Evolutionary conservation across 2,113 vertebrate species (phyloP).

Genomic region (Sciurus niger): DNA sequence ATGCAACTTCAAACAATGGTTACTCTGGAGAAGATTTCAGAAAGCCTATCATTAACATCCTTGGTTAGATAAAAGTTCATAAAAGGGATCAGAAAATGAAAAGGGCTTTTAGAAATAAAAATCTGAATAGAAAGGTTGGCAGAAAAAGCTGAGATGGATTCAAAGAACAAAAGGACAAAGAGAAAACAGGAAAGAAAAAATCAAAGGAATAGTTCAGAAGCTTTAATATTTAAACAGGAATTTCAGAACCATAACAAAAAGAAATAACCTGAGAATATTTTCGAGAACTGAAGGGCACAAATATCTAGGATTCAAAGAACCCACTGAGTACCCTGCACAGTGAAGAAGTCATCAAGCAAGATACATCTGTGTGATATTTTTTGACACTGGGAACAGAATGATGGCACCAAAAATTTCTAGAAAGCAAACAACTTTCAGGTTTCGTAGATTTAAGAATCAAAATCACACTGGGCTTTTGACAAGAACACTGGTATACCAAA

Average conservation of each 20-base stretch:
- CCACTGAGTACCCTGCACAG: not conserved
- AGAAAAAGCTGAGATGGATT: not conserved
- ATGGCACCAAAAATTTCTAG: not conserved
- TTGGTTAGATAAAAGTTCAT: not conserved
- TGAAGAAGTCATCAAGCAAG: not conserved
- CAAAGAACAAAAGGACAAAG: constrained; percentile 5
- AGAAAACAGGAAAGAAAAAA: not conserved
- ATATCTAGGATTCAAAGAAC: not conserved
- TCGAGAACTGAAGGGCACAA: not conserved
- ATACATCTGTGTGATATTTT: not conserved
- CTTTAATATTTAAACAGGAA: not conserved
- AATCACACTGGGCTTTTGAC: not conserved
- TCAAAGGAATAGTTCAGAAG: not conserved
- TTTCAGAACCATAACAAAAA: not conserved
- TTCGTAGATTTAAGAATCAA: constrained; percentile 23
- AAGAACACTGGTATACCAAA: not conserved
- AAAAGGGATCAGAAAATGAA: not conserved
- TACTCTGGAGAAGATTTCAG: not conserved
- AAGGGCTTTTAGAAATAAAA: constrained; percentile 16
- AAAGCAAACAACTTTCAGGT: not conserved
- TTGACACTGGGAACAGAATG: not conserved
- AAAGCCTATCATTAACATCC: not conserved
- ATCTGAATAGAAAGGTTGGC: not conserved
- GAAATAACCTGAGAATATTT: not conserved
- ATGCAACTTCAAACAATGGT: not conserved